Base-by-base conservation (phyloP, 2,888 invertebrate genomes). In the Perizoma affinitatum region DNA sequence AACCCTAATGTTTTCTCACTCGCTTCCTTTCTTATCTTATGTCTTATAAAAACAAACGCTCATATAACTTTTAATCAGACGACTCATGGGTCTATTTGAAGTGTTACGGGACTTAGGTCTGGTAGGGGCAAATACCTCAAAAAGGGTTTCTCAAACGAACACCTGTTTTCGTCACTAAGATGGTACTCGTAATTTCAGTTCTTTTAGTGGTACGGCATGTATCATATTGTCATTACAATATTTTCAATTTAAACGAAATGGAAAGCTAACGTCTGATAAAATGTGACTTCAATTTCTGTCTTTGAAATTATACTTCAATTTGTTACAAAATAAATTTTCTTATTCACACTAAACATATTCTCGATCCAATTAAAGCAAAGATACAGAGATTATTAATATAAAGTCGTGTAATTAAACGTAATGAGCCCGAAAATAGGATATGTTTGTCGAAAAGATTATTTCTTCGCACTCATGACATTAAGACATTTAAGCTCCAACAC, bases 21-120 rank as follows among this genome's bases (percentile, higher is more conserved):
- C 60, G 54, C 22, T 22, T 54, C 66, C 63, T 58, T 67, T 63
- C 63, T 67, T 64, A 67, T 64, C 65, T 64, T 57, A 58, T 63
- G 63, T 61, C 61, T 61, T 64, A 62, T 52, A 64, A 64, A 62
- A 63, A 68, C 63, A 65, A 63, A 63, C 43, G 55, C 54, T 52
- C 5, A 53, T 53, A 47, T 57, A 59, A 55, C 57, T 61, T 50
- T 55, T 58, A 54, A 50, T 65, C 50, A 50, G 36, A 55, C 8
- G 22, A 5, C n/a, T 8, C n/a, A 54, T 6, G 46, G 45, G 47
- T 47, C 36, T 45, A 36, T 52, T 46, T 58, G 5, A 10, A 40
- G 43, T 45, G 50, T 42, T n/a, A n/a, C n/a, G n/a, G n/a, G n/a
- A n/a, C n/a, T n/a, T n/a, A n/a, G n/a, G n/a, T n/a, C n/a, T n/a